A percentile compares a stretch with the other conserved stretches of the same genome.
These are phyloP conservation scores for Rhea americana DNA, from an alignment of 2,113 vertebrate species.

Conservation along the genomic window DNA sequence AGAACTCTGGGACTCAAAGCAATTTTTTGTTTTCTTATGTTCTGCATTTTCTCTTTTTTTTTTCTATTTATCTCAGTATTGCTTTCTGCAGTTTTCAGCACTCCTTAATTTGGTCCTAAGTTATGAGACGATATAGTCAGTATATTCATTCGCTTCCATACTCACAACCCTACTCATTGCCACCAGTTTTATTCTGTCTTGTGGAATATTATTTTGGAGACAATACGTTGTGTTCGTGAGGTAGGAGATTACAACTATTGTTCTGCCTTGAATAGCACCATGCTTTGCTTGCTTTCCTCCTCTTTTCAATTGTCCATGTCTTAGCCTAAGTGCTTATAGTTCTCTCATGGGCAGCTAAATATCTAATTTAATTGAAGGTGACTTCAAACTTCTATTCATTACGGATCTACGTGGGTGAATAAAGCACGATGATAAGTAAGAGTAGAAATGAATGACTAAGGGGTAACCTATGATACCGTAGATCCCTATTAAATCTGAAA, in stretches of 20 bases:
- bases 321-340: not conserved
- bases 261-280: not conserved
- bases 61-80: not conserved
- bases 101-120: not conserved
- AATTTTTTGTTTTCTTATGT: not conserved
- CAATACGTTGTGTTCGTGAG: not conserved
- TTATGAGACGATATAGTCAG: rapidly evolving
- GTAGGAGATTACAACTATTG: not conserved
- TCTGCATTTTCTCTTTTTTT: not conserved
- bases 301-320: not conserved
- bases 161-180: not conserved
- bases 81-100: not conserved
- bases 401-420: not conserved
- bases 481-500: not conserved
- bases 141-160: not conserved
- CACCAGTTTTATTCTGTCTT: not conserved
- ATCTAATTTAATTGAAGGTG: not conserved
- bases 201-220: not conserved
- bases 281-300: not conserved
- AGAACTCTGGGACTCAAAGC: not conserved
- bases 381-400: conserved; percentile 16
- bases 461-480: not conserved
- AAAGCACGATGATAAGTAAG: not conserved
- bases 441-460: not conserved
- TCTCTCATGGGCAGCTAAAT: not conserved